These are phyloP conservation scores for Erinaceus europaeus DNA, from an alignment of 2,113 vertebrate species.

Conservation along the genomic window DNA sequence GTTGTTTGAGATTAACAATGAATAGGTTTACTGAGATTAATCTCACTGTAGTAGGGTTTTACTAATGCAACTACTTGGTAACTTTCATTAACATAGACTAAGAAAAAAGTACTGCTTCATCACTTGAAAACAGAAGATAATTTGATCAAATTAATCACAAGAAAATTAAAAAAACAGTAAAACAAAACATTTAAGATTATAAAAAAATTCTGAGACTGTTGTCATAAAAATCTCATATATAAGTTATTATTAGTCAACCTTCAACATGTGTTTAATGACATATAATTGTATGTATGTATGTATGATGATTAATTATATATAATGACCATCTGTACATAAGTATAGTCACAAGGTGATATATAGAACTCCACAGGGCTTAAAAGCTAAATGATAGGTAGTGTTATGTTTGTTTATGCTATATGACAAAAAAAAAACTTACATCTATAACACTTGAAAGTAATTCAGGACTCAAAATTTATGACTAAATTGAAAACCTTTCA, in stretches of 20 bases:
- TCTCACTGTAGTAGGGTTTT: neutral
- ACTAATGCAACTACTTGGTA: neutral
- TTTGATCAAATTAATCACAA: neutral
- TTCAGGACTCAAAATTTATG: neutral
- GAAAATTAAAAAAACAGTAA: constrained; percentile 1
- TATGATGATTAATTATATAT: neutral
- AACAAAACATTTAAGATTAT: neutral
- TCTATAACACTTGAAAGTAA: neutral
- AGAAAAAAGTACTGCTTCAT: neutral
- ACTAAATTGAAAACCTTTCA: neutral
- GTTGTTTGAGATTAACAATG: neutral
- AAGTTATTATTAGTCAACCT: neutral
- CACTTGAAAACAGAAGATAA: neutral
- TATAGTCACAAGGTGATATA: neutral
- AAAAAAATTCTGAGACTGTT: neutral
- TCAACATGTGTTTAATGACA: too few species aligned
- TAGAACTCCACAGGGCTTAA: neutral
- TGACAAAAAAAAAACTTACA: neutral
- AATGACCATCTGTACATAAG: neutral
- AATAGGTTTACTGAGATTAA: neutral
- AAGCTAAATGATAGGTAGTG: neutral
- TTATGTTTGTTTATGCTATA: neutral
- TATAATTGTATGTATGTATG: too few species aligned
- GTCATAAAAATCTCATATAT: neutral
- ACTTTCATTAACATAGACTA: neutral